Percentiles rank a stretch among this genome's conserved stretches.
phyloP scores from a whole-genome alignment of 2,113 vertebrate species.

The Marmota flaviventris region DNA sequence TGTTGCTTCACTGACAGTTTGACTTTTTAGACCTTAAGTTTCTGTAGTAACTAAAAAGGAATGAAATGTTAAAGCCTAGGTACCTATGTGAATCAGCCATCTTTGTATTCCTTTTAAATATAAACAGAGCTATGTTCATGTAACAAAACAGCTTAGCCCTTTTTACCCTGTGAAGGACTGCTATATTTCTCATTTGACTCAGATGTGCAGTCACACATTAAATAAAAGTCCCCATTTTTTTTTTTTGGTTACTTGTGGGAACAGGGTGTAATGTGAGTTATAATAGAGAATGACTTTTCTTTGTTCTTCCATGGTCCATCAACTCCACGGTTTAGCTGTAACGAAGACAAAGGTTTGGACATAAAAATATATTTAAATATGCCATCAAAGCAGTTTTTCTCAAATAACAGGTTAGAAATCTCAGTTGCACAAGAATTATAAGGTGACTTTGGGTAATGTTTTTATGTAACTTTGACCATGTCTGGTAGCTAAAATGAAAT shows the following conservation, averaged over 20 bases:
- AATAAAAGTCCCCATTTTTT: not conserved
- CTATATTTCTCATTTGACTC: constrained; percentile 44
- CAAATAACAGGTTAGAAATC: constrained; percentile 36
- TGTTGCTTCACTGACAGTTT: constrained; percentile 46
- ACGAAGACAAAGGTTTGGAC: constrained; percentile 10
- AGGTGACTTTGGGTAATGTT: constrained; percentile 5
- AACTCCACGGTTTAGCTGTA: constrained; percentile 35
- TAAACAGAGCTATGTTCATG: constrained; percentile 35
- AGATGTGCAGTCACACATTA: constrained; percentile 33
- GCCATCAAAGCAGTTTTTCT: not conserved
- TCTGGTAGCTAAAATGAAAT: constrained; percentile 1
- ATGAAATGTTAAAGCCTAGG: constrained; percentile 25
- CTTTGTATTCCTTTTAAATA: constrained; percentile 65
- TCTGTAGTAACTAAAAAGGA: constrained; percentile 52
- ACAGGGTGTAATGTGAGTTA: not conserved
- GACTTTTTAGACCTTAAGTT: constrained; percentile 64
- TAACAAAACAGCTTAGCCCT: constrained; percentile 1
- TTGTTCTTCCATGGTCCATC: constrained; percentile 54
- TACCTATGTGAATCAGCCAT: constrained; percentile 10
- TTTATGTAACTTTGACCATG: not conserved
- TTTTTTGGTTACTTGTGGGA: constrained; percentile 17
- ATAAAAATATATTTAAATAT: constrained; percentile 63
- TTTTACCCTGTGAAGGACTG: not conserved
- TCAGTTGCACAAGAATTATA: constrained; percentile 27
- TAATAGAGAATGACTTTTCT: constrained; percentile 47